Base-by-base conservation (phyloP, 2,113 vertebrate genomes). In the Sisor rabdophorus region DNA sequence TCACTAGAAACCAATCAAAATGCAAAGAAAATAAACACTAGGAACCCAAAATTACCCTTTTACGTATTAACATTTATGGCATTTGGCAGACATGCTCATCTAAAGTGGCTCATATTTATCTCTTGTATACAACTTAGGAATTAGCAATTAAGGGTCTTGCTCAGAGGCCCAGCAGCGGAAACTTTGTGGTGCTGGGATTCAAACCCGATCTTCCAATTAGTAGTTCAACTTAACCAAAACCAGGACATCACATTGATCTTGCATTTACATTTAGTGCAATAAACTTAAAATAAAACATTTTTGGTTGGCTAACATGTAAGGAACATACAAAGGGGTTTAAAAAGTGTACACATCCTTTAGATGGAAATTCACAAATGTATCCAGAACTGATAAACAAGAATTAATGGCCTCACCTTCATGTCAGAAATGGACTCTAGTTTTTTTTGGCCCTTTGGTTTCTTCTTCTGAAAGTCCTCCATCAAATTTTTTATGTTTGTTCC, bases 401-500 rank as follows among this genome's bases (percentile, higher is more conserved):
- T 40, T 55, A 20, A 17, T 26, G 15, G 19, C 4, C 76, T 74
- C 36, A 94, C 97, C 95, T 99, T 99, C 96, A 98, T 99, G 79
- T 99, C 97, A 0, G 93, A 79, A 24, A 98, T 98, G 73, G 97
- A 99, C 80, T 99, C 96, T 79, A 99, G 88, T 79, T 93, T 98
- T 90, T 99, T 95, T 71, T 98, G 95, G 47, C 87, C 96, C 84
- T 99, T 99, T 0, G 96, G 96, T 55, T 92, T 96, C 85, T 92
- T 96, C 91, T 92, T 95, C 90, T 98, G 96, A 80, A 99, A 99
- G 78, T 99, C 97, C 76, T 99, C 97, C 97, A 99, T 99, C 52
- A 99, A 91, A 83, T 96, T 98, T 88, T 96, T 98, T 79, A 99
- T 99, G 87, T 99, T 98, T 70, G 93, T 96, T 80, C 97, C 97